phyloP scores from a whole-genome alignment of 2,113 vertebrate genomes.

The Pteronura brasiliensis region DNA sequence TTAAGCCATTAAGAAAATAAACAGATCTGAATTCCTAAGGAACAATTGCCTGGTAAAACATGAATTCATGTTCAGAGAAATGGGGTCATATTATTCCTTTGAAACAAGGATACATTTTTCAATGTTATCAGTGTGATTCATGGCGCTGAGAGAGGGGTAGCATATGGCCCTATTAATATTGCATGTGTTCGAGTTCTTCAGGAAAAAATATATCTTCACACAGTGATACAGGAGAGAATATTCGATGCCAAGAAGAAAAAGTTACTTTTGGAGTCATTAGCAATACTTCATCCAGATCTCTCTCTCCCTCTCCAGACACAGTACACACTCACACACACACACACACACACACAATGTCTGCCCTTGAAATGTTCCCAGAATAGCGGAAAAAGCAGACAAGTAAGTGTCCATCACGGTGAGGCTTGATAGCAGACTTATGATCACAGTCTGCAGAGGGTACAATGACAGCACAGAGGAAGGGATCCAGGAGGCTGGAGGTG shows the following conservation, averaged over 20 bases:
- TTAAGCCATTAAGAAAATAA: constrained; percentile 29
- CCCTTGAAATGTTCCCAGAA: not conserved
- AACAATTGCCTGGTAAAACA: not conserved
- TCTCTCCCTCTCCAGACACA: not conserved
- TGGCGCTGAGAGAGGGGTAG: not conserved
- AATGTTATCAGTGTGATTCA: not conserved
- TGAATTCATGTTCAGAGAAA: not conserved
- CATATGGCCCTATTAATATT: constrained; percentile 54
- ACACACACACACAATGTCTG: not conserved
- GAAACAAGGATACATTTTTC: constrained; percentile 29
- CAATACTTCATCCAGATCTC: not conserved
- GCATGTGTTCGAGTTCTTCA: constrained; percentile 27
- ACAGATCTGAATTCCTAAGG: not conserved
- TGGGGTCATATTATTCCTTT: not conserved
- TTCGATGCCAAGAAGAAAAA: constrained; percentile 10
- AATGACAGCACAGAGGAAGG: not conserved
- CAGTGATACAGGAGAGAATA: not conserved
- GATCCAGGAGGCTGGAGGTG: not conserved
- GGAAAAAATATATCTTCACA: constrained; percentile 19
- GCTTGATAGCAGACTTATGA: not conserved
- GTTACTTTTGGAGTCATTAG: not conserved
- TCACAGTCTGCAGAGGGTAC: not conserved
- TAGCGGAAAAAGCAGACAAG: not conserved
- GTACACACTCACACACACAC: not conserved
- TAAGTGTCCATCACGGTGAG: not conserved